These are phyloP conservation scores for Amphiura filiformis DNA, from an alignment of 35 echinoderm and acorn worm genomes.

Conservation along the genomic window DNA sequence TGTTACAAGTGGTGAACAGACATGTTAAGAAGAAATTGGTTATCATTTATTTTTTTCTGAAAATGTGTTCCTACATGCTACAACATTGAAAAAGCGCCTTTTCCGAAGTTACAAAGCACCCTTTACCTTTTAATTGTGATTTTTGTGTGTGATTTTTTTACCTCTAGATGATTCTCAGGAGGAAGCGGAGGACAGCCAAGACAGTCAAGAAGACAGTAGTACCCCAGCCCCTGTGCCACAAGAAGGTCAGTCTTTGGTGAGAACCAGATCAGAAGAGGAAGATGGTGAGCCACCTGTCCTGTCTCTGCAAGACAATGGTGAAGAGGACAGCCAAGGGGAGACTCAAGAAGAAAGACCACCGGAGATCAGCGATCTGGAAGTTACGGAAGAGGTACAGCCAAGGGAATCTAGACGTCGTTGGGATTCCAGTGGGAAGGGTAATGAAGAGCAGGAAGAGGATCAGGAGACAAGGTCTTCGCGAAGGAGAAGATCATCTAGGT, in stretches of 20 bases:
- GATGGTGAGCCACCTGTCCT: not conserved
- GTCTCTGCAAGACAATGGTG: not conserved
- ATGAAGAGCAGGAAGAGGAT: not conserved
- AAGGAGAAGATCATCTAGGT: not conserved
- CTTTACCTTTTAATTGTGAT: too few species aligned
- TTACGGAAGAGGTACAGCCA: not conserved
- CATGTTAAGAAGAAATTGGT: too few species aligned
- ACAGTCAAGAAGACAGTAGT: not conserved
- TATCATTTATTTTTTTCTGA: too few species aligned
- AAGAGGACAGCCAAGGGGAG: not conserved
- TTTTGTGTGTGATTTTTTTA: not conserved
- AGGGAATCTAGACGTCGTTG: not conserved
- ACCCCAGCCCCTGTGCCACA: too few species aligned
- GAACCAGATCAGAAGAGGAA: not conserved
- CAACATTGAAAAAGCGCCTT: too few species aligned
- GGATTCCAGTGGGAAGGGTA: not conserved
- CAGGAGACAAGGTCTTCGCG: not conserved
- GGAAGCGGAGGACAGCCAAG: not conserved
- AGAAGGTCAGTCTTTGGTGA: too few species aligned
- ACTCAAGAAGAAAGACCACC: not conserved
- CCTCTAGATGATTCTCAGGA: slow-evolving; percentile 1
- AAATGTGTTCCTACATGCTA: too few species aligned
- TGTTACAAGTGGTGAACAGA: too few species aligned
- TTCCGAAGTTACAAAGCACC: too few species aligned
- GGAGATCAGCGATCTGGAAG: not conserved